Base-by-base conservation (phyloP, 2,888 invertebrate species). In the Latrodectus hesperus region DNA sequence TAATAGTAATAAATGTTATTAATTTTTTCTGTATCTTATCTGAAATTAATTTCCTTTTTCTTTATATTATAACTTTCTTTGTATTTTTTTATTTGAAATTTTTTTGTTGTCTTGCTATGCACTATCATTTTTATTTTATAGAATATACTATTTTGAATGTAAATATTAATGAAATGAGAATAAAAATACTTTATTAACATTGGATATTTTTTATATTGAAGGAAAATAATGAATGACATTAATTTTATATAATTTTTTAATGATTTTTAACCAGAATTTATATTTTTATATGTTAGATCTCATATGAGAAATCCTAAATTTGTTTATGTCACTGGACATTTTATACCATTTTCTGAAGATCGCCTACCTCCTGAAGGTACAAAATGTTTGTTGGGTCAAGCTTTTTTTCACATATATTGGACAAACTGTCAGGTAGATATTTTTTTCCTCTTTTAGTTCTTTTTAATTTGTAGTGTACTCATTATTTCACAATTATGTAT, bases 401-500 rank as follows among this genome's bases (percentile, higher is more conserved):
- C 98, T 14, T 95, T 98, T 92, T 95, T 99, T 91, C 98, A 99
- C 92, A 96, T 97, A 87, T 99, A 96, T 92, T 98, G 98, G 95
- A 98, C 96, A 38, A 98, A 98, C 92, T 98, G 98, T 94, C 95
- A 95, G 92, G 98, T 98, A 94, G 22, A 53, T 68, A 52, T 17
- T 1, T 4, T 22, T n/a, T 12, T 17, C 9, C 17, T 22, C n/a
- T 26, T 17, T 11, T 17, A 65, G 64, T 38, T 67, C 11, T 53
- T 68, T 68, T 14, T 60, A 65, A 49, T 38, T 67, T 16, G 14
- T 60, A 51, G 0, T 4, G 0, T 65, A 9, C 49, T 17, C 5
- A 11, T 12, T 10, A 22, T 68, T 17, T 38, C 38, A 6, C 38
- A 6, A 38, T 38, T 38, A 38, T 38, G 38, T 8, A 68, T 14